Evolutionary conservation across 2,888 invertebrate genomes (phyloP), one percentile per base, ranked within the genome.

Genomic region (Cerceris rybyensis): DNA sequence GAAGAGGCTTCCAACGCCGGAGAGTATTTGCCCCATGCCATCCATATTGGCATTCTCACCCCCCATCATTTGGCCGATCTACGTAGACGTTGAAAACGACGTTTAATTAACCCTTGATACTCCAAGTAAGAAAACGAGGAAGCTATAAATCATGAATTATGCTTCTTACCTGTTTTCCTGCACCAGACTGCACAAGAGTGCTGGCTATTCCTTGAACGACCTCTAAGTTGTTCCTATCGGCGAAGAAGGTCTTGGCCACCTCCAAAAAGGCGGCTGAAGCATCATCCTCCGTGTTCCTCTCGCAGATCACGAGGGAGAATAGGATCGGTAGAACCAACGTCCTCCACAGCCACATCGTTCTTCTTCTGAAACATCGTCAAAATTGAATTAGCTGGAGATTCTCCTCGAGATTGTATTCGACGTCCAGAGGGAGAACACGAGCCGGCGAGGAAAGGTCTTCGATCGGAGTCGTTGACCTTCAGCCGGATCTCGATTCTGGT

Each of bases 121-220:
- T 4, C 4, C 28, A 28, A 28, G 4, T 1, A 28, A 28, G n/a
- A 16, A 58, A 66, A 9, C 4, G 52, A 52, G n/a, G n/a, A 58
- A 66, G 6, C 4, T 4, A 52, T 52, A 52, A 14, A 52, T 52
- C 14, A 7, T 52, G 7, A n/a, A n/a, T 7, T 9, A 54, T 17
- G 7, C 5, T 58, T 8, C 93, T 93, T 17, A 95, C 88, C 85
- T 94, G 94, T 88, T 95, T 95, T 0, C 94, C 95, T 41, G 94
- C 94, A 68, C 95, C 95, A 0, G 95, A 94, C 84, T 96, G 95
- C 94, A 96, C 94, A 61, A 97, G 93, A 43, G 93, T 94, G 0
- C 95, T 95, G 9, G 96, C 93, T 60, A 96, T 93, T 8, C 94
- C 95, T 11, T 81, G 96, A 0, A 96, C 92, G 0, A 94, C 94